A percentile compares a stretch with the other conserved stretches of the same genome.
phyloP scores from a whole-genome alignment of 2,113 vertebrate genomes.

The Fregata magnificens region DNA sequence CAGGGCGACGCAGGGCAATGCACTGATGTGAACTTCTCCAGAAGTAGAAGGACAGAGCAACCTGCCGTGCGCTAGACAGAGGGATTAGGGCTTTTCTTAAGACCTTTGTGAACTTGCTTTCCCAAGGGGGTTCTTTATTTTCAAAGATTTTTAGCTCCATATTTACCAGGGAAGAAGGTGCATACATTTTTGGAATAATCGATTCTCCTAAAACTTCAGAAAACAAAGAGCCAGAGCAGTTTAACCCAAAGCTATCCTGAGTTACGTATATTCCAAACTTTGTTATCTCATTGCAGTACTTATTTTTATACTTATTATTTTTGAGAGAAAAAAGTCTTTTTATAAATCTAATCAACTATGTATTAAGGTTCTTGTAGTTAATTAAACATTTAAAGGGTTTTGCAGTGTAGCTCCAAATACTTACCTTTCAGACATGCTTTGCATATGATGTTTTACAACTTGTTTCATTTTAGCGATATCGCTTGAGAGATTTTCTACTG shows the following conservation, averaged over 20 bases:
- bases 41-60: not conserved
- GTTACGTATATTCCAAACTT: not conserved
- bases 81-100: not conserved
- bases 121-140: not conserved
- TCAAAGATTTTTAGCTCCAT: not conserved
- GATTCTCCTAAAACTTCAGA: not conserved
- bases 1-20: not conserved
- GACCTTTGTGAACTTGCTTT: not conserved
- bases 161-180: not conserved
- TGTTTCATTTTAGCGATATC: not conserved
- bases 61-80: not conserved
- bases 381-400: not conserved
- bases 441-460: not conserved
- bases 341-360: not conserved
- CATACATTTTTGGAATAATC: not conserved
- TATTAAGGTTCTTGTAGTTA: not conserved
- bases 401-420: not conserved
- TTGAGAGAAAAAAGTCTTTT: not conserved
- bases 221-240: not conserved
- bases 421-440: not conserved
- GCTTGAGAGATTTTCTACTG: not conserved
- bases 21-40: not conserved
- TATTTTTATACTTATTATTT: not conserved
- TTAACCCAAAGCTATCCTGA: not conserved
- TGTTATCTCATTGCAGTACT: not conserved